Evolutionary conservation across 2,797 vertebrate species (phyloP).

Genomic region (Natrix natrix): DNA sequence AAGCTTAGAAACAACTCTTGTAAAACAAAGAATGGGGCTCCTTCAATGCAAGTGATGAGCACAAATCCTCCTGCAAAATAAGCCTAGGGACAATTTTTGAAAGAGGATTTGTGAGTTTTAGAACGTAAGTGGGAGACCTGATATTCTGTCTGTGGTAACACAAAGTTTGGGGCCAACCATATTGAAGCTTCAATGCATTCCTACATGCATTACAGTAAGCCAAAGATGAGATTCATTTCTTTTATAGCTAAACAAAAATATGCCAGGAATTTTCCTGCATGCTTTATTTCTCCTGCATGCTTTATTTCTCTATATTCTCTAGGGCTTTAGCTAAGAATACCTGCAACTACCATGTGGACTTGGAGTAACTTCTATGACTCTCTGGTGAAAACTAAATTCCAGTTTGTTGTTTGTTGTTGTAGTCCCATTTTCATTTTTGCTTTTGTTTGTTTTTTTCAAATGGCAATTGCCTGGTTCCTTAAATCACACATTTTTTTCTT

Average conservation of each 20-base stretch:
- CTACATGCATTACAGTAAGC: background rate
- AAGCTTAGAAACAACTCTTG: background rate
- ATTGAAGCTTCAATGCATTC: background rate
- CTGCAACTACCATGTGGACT: constrained; percentile 15
- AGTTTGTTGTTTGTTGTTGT: background rate
- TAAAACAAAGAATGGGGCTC: background rate
- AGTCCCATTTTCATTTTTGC: background rate
- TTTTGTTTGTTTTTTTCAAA: constrained; percentile 19
- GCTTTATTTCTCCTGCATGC: background rate
- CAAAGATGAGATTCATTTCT: background rate
- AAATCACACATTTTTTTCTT: background rate
- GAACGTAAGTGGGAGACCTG: background rate
- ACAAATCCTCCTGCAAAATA: background rate
- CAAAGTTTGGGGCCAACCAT: background rate
- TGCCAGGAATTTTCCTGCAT: background rate
- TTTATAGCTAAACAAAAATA: background rate
- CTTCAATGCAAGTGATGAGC: background rate
- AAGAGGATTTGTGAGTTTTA: background rate
- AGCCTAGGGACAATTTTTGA: background rate
- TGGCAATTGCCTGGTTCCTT: constrained; percentile 35
- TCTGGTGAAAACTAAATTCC: constrained; percentile 38
- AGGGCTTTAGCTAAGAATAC: background rate
- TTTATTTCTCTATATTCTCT: background rate
- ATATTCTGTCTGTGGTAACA: background rate
- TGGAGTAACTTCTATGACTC: constrained; percentile 7